A percentile compares a stretch with the other conserved stretches of the same genome.
phyloP scores from a whole-genome alignment of 92 coral and sea anemone genomes.

The Diadumene lineata region DNA sequence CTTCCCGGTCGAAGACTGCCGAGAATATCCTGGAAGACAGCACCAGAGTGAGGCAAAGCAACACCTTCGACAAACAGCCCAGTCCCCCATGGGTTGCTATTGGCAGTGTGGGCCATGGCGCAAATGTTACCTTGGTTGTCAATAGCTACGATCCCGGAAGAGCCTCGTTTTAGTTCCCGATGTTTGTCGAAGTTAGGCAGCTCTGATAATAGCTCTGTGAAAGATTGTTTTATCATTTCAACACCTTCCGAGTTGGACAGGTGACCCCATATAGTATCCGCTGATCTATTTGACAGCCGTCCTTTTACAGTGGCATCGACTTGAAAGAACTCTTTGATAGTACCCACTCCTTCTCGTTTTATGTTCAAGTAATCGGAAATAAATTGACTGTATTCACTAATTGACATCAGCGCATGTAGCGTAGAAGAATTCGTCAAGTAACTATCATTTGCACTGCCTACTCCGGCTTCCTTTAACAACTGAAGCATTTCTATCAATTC shows the following conservation, averaged over 20 bases:
- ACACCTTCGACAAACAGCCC: constrained; percentile 91
- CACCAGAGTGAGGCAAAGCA: constrained; percentile 83
- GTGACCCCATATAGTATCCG: constrained; percentile 66
- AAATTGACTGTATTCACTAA: constrained; percentile 74
- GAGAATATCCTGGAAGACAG: constrained; percentile 55
- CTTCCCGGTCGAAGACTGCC: constrained; percentile 50
- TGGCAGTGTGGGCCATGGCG: constrained; percentile 84
- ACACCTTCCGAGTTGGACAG: constrained; percentile 54
- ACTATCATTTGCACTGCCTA: constrained; percentile 51
- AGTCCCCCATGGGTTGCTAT: constrained; percentile 89
- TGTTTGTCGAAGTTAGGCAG: constrained; percentile 25
- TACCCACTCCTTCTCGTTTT: constrained; percentile 51
- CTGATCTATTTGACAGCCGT: constrained; percentile 50
- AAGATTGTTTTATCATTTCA: constrained; percentile 50
- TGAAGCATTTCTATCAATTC: constrained; percentile 77
- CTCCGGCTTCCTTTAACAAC: constrained; percentile 69
- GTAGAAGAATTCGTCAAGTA: constrained; percentile 73
- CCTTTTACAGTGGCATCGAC: constrained; percentile 49
- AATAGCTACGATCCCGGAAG: constrained; percentile 82
- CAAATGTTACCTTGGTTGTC: constrained; percentile 89
- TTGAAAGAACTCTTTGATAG: constrained; percentile 59
- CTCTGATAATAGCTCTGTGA: constrained; percentile 60
- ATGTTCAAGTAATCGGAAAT: constrained; percentile 64
- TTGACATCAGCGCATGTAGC: constrained; percentile 75
- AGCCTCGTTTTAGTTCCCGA: constrained; percentile 36